Evolutionary conservation across 2,888 invertebrate genomes (phyloP), one percentile per base, ranked within the genome.

Genomic region (Drosophila mimica): DNA sequence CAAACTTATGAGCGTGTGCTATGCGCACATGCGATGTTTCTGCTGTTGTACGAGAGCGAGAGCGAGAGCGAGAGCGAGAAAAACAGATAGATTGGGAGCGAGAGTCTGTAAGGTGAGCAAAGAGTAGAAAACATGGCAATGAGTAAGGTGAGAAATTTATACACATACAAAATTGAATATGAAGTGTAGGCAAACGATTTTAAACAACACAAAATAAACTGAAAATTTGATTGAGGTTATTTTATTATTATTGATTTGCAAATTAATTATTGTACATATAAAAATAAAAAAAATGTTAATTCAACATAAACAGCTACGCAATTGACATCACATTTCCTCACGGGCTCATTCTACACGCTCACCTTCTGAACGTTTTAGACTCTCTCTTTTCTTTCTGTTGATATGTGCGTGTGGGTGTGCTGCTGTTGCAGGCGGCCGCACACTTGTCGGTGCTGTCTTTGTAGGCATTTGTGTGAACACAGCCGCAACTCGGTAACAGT

Each of bases 1-100:
- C 70, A 84, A 88, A 82, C 79, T 77, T 74, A 75, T 62, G 72
- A 82, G 71, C 72, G 74, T 73, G 68, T 67, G 64, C 70, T 74
- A 59, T 74, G 75, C 69, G 71, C 80, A 71, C 74, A 77, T 70
- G 65, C 63, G 63, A 76, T 76, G 68, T 74, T 79, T 79, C 68
- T 79, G 74, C 43, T 79, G 53, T 79, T 68, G 72, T 74, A 71
- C 70, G 70, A 78, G 71, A 70, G 73, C 70, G 70, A 78, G 71
- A 70, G 76, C 28, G 28, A 52, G 25, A 64, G 51, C 36, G 61
- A 57, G 38, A 51, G 57, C 40, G 58, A 57, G 28, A 51, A 54
- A 15, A 31, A 31, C 31, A 64, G 43, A 61, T 33, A 36, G 36
- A n/a, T 38, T 43, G 52, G 52, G 49, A 20, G 52, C 17, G 52